A percentile compares a stretch with the other conserved stretches of the same genome.
Conservation (phyloP, 2,113 vertebrate species). For the Epinephelus lanceolatus region DNA sequence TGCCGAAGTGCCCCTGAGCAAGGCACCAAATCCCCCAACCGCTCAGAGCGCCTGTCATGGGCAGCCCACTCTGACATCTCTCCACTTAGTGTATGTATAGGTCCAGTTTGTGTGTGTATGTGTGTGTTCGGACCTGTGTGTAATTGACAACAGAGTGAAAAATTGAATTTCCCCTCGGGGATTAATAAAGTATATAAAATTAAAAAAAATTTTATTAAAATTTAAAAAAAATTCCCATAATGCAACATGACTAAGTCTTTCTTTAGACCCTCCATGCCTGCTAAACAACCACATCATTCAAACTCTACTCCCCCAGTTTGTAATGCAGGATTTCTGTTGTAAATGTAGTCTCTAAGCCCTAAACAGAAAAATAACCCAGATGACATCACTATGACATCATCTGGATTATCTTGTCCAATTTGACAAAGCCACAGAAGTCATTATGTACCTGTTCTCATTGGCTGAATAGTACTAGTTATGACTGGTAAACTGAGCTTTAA, state of each 20-base stretch:
- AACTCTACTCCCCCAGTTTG: neutral
- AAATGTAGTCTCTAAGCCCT: neutral
- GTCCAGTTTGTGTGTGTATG: no score
- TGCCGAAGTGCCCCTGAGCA: no score
- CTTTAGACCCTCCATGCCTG: neutral
- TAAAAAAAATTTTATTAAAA: no score
- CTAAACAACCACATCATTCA: neutral
- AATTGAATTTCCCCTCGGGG: no score
- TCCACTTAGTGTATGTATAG: no score
- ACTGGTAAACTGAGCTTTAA: neutral
- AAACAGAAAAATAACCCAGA: neutral
- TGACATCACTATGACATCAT: neutral
- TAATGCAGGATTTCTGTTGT: neutral
- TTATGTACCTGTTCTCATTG: neutral
- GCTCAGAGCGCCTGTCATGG: no score
- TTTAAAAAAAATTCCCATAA: neutral
- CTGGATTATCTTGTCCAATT: neutral
- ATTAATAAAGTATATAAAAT: no score
- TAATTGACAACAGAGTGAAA: no score
- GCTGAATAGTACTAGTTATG: neutral
- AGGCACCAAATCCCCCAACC: no score
- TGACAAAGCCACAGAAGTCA: neutral
- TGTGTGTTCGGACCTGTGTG: no score
- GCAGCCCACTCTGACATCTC: no score
- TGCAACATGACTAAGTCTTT: neutral